Conservation (phyloP, 2,113 vertebrate genomes). For the Erythrolamprus reginae region DNA sequence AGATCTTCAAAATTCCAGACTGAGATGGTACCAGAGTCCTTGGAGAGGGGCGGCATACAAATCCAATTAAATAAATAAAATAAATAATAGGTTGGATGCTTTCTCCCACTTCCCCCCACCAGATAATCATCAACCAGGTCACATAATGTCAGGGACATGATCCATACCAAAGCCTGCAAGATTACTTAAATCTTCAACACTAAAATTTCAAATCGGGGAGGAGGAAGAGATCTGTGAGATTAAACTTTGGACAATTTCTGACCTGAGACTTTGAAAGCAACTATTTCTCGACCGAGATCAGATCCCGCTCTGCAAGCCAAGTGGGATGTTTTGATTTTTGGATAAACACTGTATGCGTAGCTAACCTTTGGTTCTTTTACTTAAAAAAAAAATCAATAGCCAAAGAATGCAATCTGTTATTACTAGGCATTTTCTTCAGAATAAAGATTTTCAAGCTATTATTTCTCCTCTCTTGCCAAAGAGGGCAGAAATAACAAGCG, state of each 20-base stretch:
- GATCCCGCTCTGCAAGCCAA: background rate
- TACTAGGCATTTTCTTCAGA: background rate
- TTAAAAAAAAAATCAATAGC: background rate
- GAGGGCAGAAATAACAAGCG: background rate
- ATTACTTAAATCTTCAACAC: background rate
- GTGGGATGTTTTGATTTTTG: background rate
- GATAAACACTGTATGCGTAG: background rate
- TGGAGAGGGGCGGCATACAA: too few relatives aligned
- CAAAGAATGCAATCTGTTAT: background rate
- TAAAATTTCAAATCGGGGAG: background rate
- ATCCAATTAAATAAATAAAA: too few relatives aligned
- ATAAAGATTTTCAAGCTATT: background rate
- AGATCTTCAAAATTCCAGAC: background rate
- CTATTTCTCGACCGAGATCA: background rate
- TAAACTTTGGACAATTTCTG: background rate
- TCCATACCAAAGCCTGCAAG: background rate
- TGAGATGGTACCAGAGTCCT: too few relatives aligned
- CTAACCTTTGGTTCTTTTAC: background rate
- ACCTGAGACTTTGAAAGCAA: background rate
- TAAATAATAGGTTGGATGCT: background rate
- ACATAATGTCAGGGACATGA: background rate
- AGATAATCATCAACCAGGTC: background rate
- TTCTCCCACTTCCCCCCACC: background rate
- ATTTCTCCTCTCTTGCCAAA: background rate
- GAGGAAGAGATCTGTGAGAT: background rate